Evolutionary conservation across 2,797 vertebrate species (phyloP).

Genomic region (Carduelis carduelis): DNA sequence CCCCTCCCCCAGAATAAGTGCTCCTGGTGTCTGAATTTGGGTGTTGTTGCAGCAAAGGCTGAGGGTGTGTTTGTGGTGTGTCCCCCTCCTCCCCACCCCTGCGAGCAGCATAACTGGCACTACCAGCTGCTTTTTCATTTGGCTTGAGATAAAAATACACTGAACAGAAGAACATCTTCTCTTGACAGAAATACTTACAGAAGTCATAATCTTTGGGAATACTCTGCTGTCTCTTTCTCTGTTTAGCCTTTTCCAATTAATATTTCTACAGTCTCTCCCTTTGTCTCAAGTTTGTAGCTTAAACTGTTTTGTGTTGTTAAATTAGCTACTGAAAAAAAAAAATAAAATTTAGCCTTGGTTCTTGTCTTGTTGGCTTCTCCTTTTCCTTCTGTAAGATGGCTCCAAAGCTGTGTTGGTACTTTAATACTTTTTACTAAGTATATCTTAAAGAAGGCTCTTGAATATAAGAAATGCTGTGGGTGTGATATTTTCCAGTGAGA

Average conservation of each 20-base stretch:
- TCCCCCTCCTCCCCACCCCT: slow-evolving; percentile 39
- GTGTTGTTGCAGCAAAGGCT: neutral
- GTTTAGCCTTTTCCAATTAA: neutral
- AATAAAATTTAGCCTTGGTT: neutral
- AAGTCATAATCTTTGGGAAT: slow-evolving; percentile 28
- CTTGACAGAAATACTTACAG: slow-evolving; percentile 48
- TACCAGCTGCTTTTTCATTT: slow-evolving; percentile 67
- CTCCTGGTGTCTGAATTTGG: neutral
- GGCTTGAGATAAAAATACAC: slow-evolving; percentile 61
- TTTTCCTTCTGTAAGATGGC: neutral
- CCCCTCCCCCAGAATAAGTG: neutral
- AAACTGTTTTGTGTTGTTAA: neutral
- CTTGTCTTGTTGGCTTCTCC: neutral
- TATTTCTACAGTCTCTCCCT: neutral
- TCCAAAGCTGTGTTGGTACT: neutral
- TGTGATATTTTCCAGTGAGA: neutral
- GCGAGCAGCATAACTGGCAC: slow-evolving; percentile 54
- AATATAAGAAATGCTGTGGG: neutral
- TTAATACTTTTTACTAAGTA: neutral
- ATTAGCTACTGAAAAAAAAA: neutral
- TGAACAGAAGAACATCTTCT: slow-evolving; percentile 53
- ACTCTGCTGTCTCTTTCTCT: neutral
- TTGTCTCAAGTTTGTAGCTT: neutral
- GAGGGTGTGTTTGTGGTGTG: neutral
- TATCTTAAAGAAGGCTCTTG: neutral